Base-by-base conservation (phyloP, 2,888 invertebrate genomes). In the Andrena camellia region DNA sequence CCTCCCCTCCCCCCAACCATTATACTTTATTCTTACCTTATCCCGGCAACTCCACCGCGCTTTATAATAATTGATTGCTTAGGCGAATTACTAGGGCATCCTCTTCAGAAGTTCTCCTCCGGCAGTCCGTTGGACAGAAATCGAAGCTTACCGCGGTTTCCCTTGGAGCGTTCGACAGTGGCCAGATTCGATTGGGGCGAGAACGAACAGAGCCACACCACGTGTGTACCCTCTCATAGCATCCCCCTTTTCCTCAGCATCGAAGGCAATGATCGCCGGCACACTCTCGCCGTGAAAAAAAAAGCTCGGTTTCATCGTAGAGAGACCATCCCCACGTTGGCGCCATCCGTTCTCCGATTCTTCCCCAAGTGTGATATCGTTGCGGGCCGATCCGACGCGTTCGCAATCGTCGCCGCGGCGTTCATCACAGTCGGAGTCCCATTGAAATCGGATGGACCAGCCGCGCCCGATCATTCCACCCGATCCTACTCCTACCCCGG, bases 101-200 rank as follows among this genome's bases (percentile, higher is more conserved):
- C 84, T 84, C 84, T 78, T 84, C 83, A 76, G 83, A 84, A 83
- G 68, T 13, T 31, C 59, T 26, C 35, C 48, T 57, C n/a, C 13
- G 17, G 26, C 20, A 42, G 13, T 42, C 57, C 26, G 2, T 33
- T 23, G 35, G 42, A 20, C 54, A 26, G 63, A 42, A 29, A 33
- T 35, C 13, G 42, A 64, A 33, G 23, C 17, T 68, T 64, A 57
- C 42, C 42, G 42, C 42, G 42, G 33, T 81, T 64, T 78, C 26
- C 33, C 23, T 62, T 20, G 33, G 33, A 33, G 7, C 31, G 33
- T 57, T 70, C 23, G n/a, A 10, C 29, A 33, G 50, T 26, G 48
- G 35, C 50, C 50, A 62, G 48, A 33, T 62, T 26, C 23, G 23
- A 26, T 71, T 50, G 50, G 17, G 17, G 17, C 5, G 8, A 17